These are phyloP conservation scores for Stomatorhinus ivindoensis DNA, from an alignment of 2,113 vertebrate genomes.

Conservation along the genomic window DNA sequence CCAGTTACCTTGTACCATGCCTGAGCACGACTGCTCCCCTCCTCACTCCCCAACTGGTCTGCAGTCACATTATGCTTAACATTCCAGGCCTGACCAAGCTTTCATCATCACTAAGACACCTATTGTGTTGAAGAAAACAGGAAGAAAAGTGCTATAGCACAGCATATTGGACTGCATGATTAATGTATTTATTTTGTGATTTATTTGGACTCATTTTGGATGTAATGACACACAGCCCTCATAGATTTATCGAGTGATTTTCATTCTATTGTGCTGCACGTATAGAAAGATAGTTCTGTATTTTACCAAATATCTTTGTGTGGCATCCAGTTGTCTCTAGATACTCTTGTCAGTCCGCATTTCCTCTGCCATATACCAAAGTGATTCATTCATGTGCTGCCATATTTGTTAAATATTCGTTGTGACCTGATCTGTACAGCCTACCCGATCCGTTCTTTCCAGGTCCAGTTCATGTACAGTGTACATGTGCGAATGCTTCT, in stretches of 20 bases:
- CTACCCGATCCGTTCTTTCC: neutral
- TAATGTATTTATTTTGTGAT: neutral
- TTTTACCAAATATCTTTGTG: neutral
- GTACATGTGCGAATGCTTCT: neutral
- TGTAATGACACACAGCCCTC: neutral
- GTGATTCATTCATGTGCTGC: neutral
- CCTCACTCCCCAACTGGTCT: neutral
- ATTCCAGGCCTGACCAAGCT: neutral
- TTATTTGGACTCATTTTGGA: neutral
- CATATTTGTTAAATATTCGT: neutral
- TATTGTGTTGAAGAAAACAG: neutral
- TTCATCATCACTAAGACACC: neutral
- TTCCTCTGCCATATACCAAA: neutral
- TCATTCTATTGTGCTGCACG: neutral
- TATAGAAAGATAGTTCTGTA: neutral
- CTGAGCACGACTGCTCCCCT: neutral
- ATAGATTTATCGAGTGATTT: neutral
- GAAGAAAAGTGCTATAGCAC: neutral
- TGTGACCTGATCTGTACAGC: neutral
- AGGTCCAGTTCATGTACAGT: neutral
- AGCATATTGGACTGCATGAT: neutral
- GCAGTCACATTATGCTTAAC: neutral
- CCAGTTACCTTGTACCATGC: neutral
- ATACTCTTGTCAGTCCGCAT: neutral
- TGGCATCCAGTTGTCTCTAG: neutral